Conservation (phyloP, 2,113 vertebrate species). For the Alethe castanea region DNA sequence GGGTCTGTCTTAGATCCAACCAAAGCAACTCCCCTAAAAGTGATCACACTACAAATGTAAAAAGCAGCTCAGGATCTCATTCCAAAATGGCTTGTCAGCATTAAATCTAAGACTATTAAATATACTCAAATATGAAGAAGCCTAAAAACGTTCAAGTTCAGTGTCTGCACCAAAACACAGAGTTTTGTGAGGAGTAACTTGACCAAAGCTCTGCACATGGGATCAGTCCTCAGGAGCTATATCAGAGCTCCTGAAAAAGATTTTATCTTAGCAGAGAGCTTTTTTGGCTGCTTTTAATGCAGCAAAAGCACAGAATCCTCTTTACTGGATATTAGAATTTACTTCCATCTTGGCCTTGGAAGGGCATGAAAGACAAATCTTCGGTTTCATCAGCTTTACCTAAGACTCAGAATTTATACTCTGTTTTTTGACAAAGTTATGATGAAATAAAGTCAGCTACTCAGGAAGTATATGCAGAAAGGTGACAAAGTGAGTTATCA, state of each 20-base stretch:
- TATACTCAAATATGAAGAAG: neutral
- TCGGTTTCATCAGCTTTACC: neutral
- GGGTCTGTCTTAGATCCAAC: neutral
- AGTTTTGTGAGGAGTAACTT: neutral
- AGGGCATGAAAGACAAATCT: conserved; percentile 6
- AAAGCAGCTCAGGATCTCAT: neutral
- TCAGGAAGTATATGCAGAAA: neutral
- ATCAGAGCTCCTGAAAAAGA: neutral
- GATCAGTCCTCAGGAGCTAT: neutral
- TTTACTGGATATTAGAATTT: neutral
- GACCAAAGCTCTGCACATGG: neutral
- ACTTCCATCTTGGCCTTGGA: neutral
- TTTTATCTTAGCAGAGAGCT: neutral
- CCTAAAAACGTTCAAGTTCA: neutral
- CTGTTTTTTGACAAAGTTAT: neutral
- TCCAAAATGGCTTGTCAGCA: neutral
- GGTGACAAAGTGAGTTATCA: conserved; percentile 3
- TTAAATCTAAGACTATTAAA: neutral
- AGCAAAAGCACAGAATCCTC: neutral
- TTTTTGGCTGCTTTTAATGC: neutral
- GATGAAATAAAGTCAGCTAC: neutral
- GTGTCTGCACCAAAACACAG: neutral
- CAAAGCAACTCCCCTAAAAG: neutral
- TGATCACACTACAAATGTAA: neutral
- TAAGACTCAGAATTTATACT: neutral